Percentiles rank a stretch among this genome's conserved stretches.
Evolutionary conservation across 1,140 invertebrate genomes (phyloP).

Genomic region (Phenacoccus solenopsis): DNA sequence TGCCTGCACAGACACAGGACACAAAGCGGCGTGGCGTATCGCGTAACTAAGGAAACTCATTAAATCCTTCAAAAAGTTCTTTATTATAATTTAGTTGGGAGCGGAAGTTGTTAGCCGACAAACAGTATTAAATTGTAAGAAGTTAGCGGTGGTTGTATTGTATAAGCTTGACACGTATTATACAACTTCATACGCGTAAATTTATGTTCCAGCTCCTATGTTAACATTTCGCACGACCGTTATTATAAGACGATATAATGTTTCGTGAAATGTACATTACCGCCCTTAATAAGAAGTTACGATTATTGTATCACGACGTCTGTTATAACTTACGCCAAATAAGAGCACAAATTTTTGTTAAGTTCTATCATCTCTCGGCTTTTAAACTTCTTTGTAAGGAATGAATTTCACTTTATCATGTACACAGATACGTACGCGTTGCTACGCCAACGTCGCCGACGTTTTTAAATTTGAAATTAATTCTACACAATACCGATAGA

Average conservation of each 20-base stretch:
- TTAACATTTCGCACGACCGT: neutral
- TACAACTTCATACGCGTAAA: neutral
- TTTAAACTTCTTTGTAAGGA: too few relatives aligned
- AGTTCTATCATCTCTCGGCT: neutral
- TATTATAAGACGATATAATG: slow-evolving; percentile 3
- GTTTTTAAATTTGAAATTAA: too few relatives aligned
- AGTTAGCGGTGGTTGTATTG: slow-evolving; percentile 1
- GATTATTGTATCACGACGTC: neutral
- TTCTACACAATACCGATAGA: too few relatives aligned
- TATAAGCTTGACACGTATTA: slow-evolving; percentile 2
- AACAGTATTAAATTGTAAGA: slow-evolving; percentile 3
- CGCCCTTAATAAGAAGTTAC: neutral
- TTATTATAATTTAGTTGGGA: neutral
- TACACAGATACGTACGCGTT: too few relatives aligned
- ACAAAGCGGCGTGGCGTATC: neutral
- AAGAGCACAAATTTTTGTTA: neutral
- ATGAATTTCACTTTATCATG: too few relatives aligned
- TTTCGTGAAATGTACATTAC: neutral
- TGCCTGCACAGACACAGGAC: too few relatives aligned
- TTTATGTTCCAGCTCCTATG: neutral
- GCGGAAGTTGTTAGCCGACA: neutral
- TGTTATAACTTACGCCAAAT: neutral
- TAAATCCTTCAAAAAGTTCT: slow-evolving; percentile 2
- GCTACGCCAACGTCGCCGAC: too few relatives aligned
- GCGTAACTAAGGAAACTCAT: neutral